Base-by-base conservation (phyloP, 2,888 invertebrate genomes). In the Nomada lathburiana region DNA sequence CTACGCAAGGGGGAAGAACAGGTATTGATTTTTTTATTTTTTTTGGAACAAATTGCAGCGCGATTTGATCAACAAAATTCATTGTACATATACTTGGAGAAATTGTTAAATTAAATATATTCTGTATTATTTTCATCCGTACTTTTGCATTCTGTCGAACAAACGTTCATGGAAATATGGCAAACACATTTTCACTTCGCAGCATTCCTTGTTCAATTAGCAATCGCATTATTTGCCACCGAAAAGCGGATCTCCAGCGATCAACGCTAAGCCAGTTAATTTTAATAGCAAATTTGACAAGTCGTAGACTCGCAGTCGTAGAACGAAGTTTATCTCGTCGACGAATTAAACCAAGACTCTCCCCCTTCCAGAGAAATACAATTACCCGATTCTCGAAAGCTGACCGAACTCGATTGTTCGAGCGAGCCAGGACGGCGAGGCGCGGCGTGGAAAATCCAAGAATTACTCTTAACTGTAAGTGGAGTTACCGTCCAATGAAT, bases 401-500 rank as follows among this genome's bases (percentile, higher is more conserved):
- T 73, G 76, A 72, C 76, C 72, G 69, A 68, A 74, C 68, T 72
- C 72, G 68, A 68, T 76, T 76, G 68, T 81, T 50, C 67, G 71
- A 57, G 74, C 26, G 67, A 50, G 64, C n/a, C 26, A 42, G 57
- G 69, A 62, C 55, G 20, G 50, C 44, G 47, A 26, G 47, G 2
- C 29, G 20, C 23, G 11, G 16, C 67, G 5, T 18, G 64, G 82
- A 68, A 82, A 76, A 76, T 82, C 68, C 76, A 72, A 77, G 83
- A 74, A 83, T 74, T 74, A 57, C 55, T 68, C 76, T 82, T 82
- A 73, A 76, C 73, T 77, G 82, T 74, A 74, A 83, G 75, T 52
- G 55, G 53, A 77, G 74, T 77, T 70, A 70, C 65, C 55, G 60
- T 60, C 70, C 73, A 74, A 82, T 70, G 83, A 82, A 83, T 83